Evolutionary conservation across 1,140 invertebrate species (phyloP), one percentile per base, ranked within the genome.

Genomic region (Ceratosolen fusciceps): DNA sequence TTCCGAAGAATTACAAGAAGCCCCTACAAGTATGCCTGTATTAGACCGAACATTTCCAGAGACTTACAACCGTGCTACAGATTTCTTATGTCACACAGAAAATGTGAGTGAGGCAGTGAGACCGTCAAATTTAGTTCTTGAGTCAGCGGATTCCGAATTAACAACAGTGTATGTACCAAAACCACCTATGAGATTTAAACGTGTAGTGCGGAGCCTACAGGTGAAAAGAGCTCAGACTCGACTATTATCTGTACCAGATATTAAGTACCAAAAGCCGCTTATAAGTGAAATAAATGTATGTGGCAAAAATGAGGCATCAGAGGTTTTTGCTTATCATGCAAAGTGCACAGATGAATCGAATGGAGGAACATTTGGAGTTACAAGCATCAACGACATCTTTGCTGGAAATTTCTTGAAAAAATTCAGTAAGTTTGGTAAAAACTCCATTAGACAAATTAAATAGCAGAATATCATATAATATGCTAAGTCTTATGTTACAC

Each of bases 391-490:
- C 74, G 74, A 74, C 77, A 90, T 91, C 37, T 94, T 94, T 89
- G 92, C 93, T 81, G 76, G 93, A 84, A 94, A 92, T 91, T 91
- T 96, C 83, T 95, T 95, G 91, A 93, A 95, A 88, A 93, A 94
- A 92, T 95, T 96, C 93, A 95, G 95, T 96, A 95, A 96, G 95
- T 96, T 92, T 84, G 83, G 82, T 68, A 83, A 47, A 67, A 82
- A 79, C 85, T 87, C 82, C 84, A 80, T 70, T 80, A 74, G 52
- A 68, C 62, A 62, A 47, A 75, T 75, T 43, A 62, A 77, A 82
- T 88, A 89, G 85, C 84, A 77, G 82, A 87, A 83, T 85, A 84
- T 77, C 72, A 80, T 84, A 80, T 83, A 80, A 83, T 83, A 54
- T 58, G n/a, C 80, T 80, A 72, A 65, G 52, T 47, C 62, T 56